These are phyloP conservation scores for Pygoscelis antarcticus DNA, from an alignment of 2,113 vertebrate species.

Conservation along the genomic window DNA sequence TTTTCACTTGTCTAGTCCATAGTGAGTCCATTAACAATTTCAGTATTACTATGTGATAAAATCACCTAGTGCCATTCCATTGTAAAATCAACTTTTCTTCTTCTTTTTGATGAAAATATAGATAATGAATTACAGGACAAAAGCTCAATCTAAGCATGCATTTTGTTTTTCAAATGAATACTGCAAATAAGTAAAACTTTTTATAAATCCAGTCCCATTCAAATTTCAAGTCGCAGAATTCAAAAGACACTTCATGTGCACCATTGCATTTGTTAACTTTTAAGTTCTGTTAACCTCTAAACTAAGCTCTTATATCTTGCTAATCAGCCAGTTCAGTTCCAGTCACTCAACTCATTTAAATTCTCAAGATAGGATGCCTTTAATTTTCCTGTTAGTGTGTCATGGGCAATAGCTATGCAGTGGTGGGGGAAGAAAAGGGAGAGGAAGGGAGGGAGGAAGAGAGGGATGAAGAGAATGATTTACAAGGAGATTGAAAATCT, in stretches of 20 bases:
- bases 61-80: not conserved
- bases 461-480: not conserved
- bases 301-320: not conserved
- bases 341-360: not conserved
- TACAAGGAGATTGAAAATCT: not conserved
- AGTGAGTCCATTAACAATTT: not conserved
- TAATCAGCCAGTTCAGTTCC: slow-evolving; percentile 23
- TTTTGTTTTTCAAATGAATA: not conserved
- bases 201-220: not conserved
- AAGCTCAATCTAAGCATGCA: not conserved
- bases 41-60: not conserved
- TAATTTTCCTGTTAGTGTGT: slow-evolving; percentile 5
- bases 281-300: not conserved
- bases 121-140: not conserved
- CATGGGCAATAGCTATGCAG: not conserved
- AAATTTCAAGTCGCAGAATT: not conserved
- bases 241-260: not conserved
- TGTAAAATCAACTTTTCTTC: not conserved
- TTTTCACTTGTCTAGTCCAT: not conserved
- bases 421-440: not conserved
- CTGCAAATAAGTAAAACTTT: not conserved
- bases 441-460: not conserved
- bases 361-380: not conserved
- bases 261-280: not conserved
- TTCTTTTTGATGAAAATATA: not conserved